These are phyloP conservation scores for Sycophaga agraensis DNA, from an alignment of 1,140 invertebrate genomes.

Conservation along the genomic window DNA sequence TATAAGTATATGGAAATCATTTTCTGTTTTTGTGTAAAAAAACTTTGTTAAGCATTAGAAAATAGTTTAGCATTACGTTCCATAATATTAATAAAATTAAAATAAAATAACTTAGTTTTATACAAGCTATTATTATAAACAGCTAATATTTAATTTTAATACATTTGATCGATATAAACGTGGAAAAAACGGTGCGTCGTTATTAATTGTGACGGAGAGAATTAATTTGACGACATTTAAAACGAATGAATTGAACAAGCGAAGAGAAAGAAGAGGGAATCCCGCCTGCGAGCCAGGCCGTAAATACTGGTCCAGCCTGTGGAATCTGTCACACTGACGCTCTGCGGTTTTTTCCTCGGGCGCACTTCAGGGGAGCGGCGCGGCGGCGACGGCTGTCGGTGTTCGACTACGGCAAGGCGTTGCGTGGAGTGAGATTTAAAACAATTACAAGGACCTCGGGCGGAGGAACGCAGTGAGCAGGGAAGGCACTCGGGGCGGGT, in stretches of 20 bases:
- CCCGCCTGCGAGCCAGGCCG: constrained; percentile 31
- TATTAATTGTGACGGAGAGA: not conserved
- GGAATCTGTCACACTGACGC: constrained; percentile 52
- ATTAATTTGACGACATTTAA: not conserved
- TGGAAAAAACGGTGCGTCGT: not conserved
- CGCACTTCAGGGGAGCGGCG: constrained; percentile 40
- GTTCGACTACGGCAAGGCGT: constrained; percentile 21
- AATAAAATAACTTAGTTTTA: too few species aligned
- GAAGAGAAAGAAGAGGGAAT: not conserved
- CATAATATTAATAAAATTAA: not conserved
- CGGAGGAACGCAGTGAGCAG: too few species aligned
- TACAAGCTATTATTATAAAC: too few species aligned
- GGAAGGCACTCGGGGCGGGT: too few species aligned
- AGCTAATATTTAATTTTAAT: too few species aligned
- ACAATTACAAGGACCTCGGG: constrained; percentile 52
- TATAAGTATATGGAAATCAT: too few species aligned
- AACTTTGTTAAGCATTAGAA: not conserved
- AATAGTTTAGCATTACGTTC: not conserved
- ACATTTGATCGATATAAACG: not conserved
- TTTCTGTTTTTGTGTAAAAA: too few species aligned
- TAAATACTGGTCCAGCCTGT: constrained; percentile 45
- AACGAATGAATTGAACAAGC: not conserved
- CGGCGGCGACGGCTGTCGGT: too few species aligned
- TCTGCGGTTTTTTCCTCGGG: constrained; percentile 46
- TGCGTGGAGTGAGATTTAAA: constrained; percentile 52